Base-by-base conservation (phyloP, 2,888 invertebrate species). In the Tortrix viridana region DNA sequence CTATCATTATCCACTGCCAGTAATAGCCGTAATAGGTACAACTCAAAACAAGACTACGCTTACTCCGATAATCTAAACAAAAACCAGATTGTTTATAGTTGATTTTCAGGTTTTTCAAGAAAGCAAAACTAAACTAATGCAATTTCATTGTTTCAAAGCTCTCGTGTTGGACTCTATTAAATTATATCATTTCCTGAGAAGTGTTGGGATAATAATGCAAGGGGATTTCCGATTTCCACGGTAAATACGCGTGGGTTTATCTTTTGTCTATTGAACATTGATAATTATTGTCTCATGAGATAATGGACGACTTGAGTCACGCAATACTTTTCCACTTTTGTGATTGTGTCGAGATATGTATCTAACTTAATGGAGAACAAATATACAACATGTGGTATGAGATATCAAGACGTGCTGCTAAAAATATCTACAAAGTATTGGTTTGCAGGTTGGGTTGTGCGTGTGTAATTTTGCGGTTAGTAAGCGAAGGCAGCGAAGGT, bases 191-290 rank as follows among this genome's bases (percentile, higher is more conserved):
- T 88, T 86, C 82, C 77, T 77, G 74, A 84, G 81, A 88, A 86
- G 79, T 82, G 75, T 79, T 74, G 78, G 82, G 81, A 84, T 85
- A 82, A 86, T 85, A 85, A 84, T 74, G 71, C 48, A 44, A 80
- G 75, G 89, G 90, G 81, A 89, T 89, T 90, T 89, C 90, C 91
- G 87, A 89, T 87, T 88, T 85, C 82, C 84, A 85, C 80, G 80
- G 70, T 65, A 75, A 77, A 74, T 74, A 59, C 68, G 62, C 78
- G 76, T 76, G 74, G 75, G 67, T 71, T 76, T 77, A 74, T 80
- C 81, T 83, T 82, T 89, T 87, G 84, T 85, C 72, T 77, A 64
- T 69, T 64, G 68, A 72, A 74, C 74, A 75, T 20, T 57, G 63
- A 58, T 69, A 73, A 80, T 80, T 84, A 80, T 80, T 84, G 85